These are phyloP conservation scores for Pangasius macronema DNA, from an alignment of 2,797 vertebrate species.

Conservation along the genomic window DNA sequence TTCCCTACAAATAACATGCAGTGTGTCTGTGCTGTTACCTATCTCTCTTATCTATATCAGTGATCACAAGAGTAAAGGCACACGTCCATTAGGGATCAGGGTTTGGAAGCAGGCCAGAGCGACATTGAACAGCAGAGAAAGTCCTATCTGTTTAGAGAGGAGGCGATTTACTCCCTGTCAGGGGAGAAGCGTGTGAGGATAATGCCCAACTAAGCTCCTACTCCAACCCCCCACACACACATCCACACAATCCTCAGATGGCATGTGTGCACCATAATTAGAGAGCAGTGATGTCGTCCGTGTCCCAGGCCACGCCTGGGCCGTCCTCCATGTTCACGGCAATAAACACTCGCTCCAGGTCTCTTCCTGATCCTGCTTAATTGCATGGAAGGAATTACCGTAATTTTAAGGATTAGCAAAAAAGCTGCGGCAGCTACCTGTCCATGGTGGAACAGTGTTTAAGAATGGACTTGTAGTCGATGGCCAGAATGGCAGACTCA, in stretches of 20 bases:
- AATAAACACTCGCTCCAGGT: conserved; percentile 68
- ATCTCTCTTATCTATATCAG: conserved; percentile 25
- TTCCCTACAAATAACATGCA: conserved; percentile 37
- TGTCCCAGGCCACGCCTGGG: conserved; percentile 68
- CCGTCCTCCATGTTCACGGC: conserved; percentile 62
- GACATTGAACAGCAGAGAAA: conserved; percentile 26
- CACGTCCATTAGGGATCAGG: conserved; percentile 31
- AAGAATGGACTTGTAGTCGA: conserved; percentile 1
- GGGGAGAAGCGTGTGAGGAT: conserved; percentile 52
- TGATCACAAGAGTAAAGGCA: conserved; percentile 36
- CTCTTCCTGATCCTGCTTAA: conserved; percentile 71
- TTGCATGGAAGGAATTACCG: conserved; percentile 73
- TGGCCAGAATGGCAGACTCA: conserved; percentile 22
- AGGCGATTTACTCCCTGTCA: conserved; percentile 37
- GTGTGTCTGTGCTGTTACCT: conserved; percentile 15
- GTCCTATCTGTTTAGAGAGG: conserved; percentile 36
- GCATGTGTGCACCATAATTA: conserved; percentile 76
- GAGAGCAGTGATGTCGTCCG: conserved; percentile 75
- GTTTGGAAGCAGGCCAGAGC: conserved; percentile 20
- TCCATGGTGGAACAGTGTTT: conserved; percentile 39
- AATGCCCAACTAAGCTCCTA: conserved; percentile 50
- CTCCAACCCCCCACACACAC: conserved; percentile 45
- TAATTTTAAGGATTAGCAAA: conserved; percentile 70
- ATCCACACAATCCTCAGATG: conserved; percentile 61
- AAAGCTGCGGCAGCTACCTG: conserved; percentile 59